phyloP scores from a whole-genome alignment of 2,797 vertebrate genomes.

The Babyrousa celebensis region DNA sequence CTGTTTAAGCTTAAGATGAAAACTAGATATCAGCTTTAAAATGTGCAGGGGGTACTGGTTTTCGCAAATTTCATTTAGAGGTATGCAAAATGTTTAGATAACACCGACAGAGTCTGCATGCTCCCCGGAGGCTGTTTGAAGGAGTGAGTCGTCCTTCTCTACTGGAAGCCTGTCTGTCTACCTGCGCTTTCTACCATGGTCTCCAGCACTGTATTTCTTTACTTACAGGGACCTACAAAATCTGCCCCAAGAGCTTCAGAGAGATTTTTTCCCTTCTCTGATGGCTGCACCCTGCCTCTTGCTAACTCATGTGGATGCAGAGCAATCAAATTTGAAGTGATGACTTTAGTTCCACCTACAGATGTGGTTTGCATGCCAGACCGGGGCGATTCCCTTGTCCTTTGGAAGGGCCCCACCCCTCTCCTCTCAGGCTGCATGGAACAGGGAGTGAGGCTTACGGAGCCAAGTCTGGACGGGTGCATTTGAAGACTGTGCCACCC shows the following conservation, averaged over 20 bases:
- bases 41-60: not conserved
- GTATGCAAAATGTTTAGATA: not conserved
- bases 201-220: not conserved
- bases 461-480: not conserved
- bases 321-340: conserved; percentile 1
- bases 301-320: not conserved
- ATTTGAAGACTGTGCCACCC: not conserved
- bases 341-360: not conserved
- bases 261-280: not conserved
- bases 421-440: not conserved
- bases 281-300: not conserved
- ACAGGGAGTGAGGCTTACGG: not conserved
- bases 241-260: not conserved
- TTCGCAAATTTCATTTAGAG: not conserved
- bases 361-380: not conserved
- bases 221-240: not conserved
- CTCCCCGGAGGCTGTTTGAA: not conserved
- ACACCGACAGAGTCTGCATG: not conserved
- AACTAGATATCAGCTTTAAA: not conserved
- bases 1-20: not conserved
- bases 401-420: not conserved
- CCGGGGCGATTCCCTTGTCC: not conserved
- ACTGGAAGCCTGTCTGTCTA: no score
- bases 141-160: not conserved
- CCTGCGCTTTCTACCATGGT: not conserved